Conservation (phyloP, 1,140 invertebrate genomes). For the Trachymyrmex septentrionalis region DNA sequence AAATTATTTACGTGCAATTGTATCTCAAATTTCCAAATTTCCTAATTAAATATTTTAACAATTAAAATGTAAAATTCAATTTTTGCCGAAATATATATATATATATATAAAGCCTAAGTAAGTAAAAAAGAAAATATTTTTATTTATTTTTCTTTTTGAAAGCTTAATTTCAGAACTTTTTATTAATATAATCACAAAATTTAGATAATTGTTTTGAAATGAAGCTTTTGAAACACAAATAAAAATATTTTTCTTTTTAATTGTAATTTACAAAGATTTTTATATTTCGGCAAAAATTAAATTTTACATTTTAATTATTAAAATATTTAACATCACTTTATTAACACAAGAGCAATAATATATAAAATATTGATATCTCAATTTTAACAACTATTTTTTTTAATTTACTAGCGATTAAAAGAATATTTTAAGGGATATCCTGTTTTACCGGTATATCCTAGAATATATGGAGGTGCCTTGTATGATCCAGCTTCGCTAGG, state of each 20-base stretch:
- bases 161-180: conserved; percentile 9
- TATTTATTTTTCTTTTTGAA: background rate
- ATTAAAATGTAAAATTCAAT: conserved; percentile 7
- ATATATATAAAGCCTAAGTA: background rate
- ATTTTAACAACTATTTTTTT: background rate
- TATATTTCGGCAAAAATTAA: no score
- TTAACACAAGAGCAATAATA: no score
- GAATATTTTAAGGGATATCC: background rate
- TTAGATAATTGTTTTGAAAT: no score
- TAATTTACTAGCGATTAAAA: background rate
- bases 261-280: no score
- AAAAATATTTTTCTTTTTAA: no score
- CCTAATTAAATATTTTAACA: background rate
- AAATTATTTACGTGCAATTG: background rate
- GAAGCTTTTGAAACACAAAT: no score
- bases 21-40: background rate
- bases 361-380: background rate
- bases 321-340: no score
- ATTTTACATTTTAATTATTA: no score
- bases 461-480: conserved; percentile 88
- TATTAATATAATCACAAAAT: background rate
- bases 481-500: conserved; percentile 83
- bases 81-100: background rate
- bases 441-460: conserved; percentile 89
- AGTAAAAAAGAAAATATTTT: background rate